phyloP scores from a whole-genome alignment of 2,113 vertebrate species.

The Vulpes ferrilata region DNA sequence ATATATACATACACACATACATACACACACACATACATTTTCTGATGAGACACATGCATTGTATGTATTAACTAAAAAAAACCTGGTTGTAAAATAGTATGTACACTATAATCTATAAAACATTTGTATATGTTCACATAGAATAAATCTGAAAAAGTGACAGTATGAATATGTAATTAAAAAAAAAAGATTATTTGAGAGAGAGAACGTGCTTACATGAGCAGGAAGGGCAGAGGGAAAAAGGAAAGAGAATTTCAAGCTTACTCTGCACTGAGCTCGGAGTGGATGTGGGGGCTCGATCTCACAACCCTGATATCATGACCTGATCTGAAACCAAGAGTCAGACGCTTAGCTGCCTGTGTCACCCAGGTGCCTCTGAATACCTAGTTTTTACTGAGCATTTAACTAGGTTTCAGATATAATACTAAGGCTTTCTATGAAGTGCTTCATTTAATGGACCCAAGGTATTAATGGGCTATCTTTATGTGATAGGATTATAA shows the following conservation, averaged over 20 bases:
- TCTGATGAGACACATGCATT: neutral
- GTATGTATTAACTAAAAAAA: neutral
- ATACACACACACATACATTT: neutral
- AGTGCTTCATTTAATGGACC: neutral
- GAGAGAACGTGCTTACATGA: neutral
- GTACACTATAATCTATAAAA: neutral
- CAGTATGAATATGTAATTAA: neutral
- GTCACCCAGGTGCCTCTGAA: neutral
- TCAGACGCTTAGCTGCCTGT: neutral
- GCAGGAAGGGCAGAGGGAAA: neutral
- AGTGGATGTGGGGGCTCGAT: neutral
- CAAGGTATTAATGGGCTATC: neutral
- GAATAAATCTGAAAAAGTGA: neutral
- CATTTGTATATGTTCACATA: neutral
- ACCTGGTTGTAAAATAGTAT: neutral
- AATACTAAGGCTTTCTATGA: neutral
- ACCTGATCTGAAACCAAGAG: neutral
- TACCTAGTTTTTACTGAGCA: neutral
- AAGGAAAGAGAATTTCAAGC: neutral
- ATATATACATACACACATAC: too few relatives aligned
- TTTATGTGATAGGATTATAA: neutral
- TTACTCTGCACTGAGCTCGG: neutral
- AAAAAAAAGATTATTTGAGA: neutral
- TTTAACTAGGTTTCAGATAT: neutral
- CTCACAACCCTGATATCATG: neutral